Evolutionary conservation across 1,140 invertebrate genomes (phyloP).

Genomic region (Drosophila tristis): DNA sequence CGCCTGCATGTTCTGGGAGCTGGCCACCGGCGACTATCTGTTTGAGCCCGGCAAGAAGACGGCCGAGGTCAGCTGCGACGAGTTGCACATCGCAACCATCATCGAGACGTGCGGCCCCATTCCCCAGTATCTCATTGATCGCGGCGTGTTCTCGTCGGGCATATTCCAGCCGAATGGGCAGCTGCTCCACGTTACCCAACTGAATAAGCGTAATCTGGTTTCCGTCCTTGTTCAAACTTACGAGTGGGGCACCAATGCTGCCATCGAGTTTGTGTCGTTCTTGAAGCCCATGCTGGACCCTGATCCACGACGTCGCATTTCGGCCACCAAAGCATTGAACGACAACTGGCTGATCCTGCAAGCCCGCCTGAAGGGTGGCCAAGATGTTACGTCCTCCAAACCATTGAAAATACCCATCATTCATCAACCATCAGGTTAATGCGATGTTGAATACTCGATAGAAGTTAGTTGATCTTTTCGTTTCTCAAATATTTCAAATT

Average conservation of each 20-base stretch:
- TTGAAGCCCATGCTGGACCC: slow-evolving; percentile 96
- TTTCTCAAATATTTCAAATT: background rate
- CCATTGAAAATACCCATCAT: background rate
- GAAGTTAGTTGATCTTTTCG: background rate
- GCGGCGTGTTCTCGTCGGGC: slow-evolving; percentile 94
- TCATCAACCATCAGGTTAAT: background rate
- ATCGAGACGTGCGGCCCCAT: slow-evolving; percentile 98
- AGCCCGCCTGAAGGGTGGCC: background rate
- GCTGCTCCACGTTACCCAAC: slow-evolving; percentile 93
- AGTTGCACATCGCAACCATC: slow-evolving; percentile 99
- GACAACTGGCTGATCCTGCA: slow-evolving; percentile 86
- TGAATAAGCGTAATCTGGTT: slow-evolving; percentile 95
- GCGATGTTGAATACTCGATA: too few relatives aligned
- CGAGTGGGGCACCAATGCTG: slow-evolving; percentile 93
- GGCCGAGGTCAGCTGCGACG: slow-evolving; percentile 92
- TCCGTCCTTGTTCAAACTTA: slow-evolving; percentile 96
- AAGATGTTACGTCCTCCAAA: background rate
- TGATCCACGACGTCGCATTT: slow-evolving; percentile 93
- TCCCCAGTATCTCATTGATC: slow-evolving; percentile 93
- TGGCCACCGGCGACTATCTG: slow-evolving; percentile 99
- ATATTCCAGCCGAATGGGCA: slow-evolving; percentile 97
- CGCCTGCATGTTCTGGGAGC: slow-evolving; percentile 99
- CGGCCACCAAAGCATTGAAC: slow-evolving; percentile 94
- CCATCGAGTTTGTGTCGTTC: slow-evolving; percentile 95
- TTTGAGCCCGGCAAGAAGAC: slow-evolving; percentile 97